Evolutionary conservation across 2,113 vertebrate genomes (phyloP), one percentile per base, ranked within the genome.

Genomic region (Notechis scutatus): DNA sequence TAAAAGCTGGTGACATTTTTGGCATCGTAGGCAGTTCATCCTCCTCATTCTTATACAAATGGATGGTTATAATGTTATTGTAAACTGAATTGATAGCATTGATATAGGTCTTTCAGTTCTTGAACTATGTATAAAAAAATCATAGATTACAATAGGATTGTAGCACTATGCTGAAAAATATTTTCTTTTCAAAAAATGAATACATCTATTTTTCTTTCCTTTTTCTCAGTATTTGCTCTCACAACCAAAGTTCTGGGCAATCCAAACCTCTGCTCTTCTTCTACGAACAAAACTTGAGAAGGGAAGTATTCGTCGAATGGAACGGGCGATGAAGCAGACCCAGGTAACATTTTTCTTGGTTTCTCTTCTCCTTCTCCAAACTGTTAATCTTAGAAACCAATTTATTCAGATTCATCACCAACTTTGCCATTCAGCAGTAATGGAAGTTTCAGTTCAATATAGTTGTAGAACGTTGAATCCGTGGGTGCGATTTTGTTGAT

Each of bases 301-400:
- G 94, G 98, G 98, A 90, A 99, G 97, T 45, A 97, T 97, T 10
- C 98, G 99, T 8, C 97, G 98, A 92, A 97, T 99, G 88, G 99
- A 99, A 90, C 97, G 99, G 45, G 99, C 99, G 50, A 98, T 99
- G 99, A 98, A 97, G 97, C 99, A 99, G 96, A 99, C 97, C 2
- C 99, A 99, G 98, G 99, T 99, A 96, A 95, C 81, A 90, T 95
- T 92, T 34, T 93, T 86, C n/a, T 24, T 88, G 91, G 5, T 0
- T 74, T 52, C 7, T 12, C 29, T 15, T 15, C 39, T n/a, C 1
- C 3, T 7, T 57, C 74, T 81, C 34, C 74, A 81, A 21, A 39
- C 6, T 81, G n/a, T 81, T 81, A 39, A 39, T 34, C 69, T 20
- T 39, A 39, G 34, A 20, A 39, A 39, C 15, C 15, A 20, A 39